Percentiles rank a stretch among this genome's conserved stretches.
Evolutionary conservation across 2,113 vertebrate genomes (phyloP).

Genomic region (Nymphicus hollandicus): DNA sequence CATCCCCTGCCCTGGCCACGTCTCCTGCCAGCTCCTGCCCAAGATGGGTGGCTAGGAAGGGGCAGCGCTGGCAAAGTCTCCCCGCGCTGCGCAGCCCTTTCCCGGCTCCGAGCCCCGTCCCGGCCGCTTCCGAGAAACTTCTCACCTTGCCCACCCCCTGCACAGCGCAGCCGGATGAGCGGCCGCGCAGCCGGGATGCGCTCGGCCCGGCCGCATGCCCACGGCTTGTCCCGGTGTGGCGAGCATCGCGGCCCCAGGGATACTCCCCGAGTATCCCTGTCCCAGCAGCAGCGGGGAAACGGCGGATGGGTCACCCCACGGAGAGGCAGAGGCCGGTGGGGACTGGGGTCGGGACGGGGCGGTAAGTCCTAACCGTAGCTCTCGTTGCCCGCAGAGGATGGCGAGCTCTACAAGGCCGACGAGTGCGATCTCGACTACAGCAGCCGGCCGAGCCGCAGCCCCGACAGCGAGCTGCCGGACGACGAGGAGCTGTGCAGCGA

Average conservation of each 20-base stretch:
- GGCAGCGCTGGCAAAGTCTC: not conserved
- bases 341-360: not conserved
- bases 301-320: not conserved
- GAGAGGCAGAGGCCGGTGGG: not conserved
- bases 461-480: conserved; percentile 73
- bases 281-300: rapidly evolving
- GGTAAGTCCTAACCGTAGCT: not conserved
- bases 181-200: too few relatives aligned
- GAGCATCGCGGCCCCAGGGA: too few relatives aligned
- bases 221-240: not conserved
- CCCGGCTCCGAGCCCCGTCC: not conserved
- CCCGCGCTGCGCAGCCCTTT: too few relatives aligned
- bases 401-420: conserved; percentile 78
- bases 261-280: too few relatives aligned
- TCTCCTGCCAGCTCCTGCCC: not conserved
- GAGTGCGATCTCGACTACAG: conserved; percentile 66
- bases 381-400: conserved; percentile 69
- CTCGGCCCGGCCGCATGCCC: not conserved
- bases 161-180: not conserved
- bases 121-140: not conserved
- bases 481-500: conserved; percentile 80
- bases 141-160: rapidly evolving
- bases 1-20: rapidly evolving
- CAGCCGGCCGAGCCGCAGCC: conserved; percentile 62
- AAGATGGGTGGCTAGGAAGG: not conserved